These are phyloP conservation scores for Glaucidium brasilianum DNA, from an alignment of 2,113 vertebrate species.

Conservation along the genomic window DNA sequence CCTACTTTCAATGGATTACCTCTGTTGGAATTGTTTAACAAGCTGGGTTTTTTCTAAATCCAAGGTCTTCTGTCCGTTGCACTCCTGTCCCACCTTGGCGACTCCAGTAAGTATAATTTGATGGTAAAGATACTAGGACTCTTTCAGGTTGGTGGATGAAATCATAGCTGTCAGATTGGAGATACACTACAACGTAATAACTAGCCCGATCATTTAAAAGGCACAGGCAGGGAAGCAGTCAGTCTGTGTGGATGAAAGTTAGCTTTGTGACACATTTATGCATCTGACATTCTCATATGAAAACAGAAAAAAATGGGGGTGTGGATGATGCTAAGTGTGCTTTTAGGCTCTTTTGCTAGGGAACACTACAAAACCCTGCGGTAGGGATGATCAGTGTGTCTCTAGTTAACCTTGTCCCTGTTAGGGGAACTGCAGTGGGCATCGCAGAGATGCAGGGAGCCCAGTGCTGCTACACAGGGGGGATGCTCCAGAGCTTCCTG, in stretches of 20 bases:
- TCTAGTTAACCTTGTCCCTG: not conserved
- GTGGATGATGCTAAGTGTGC: not conserved
- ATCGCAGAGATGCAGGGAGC: too few relatives aligned
- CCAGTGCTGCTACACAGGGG: not conserved
- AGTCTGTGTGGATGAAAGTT: not conserved
- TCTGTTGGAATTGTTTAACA: not conserved
- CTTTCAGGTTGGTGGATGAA: not conserved
- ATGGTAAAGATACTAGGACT: not conserved
- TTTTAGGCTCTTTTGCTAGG: not conserved
- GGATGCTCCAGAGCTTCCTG: not conserved
- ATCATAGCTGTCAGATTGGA: not conserved
- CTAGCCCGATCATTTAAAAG: not conserved
- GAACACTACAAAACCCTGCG: not conserved
- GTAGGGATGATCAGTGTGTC: not conserved
- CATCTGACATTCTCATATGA: not conserved
- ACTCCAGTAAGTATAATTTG: not conserved
- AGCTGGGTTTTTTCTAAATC: not conserved
- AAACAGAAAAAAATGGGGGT: not conserved
- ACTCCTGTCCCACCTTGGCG: not conserved
- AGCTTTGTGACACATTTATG: not conserved
- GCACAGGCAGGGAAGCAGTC: not conserved
- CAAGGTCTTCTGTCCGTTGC: not conserved
- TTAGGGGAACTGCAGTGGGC: not conserved
- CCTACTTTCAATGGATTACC: not conserved
- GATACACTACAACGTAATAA: not conserved